These are phyloP conservation scores for Parasteatoda lunata DNA, from an alignment of 2,888 invertebrate genomes.

Conservation along the genomic window DNA sequence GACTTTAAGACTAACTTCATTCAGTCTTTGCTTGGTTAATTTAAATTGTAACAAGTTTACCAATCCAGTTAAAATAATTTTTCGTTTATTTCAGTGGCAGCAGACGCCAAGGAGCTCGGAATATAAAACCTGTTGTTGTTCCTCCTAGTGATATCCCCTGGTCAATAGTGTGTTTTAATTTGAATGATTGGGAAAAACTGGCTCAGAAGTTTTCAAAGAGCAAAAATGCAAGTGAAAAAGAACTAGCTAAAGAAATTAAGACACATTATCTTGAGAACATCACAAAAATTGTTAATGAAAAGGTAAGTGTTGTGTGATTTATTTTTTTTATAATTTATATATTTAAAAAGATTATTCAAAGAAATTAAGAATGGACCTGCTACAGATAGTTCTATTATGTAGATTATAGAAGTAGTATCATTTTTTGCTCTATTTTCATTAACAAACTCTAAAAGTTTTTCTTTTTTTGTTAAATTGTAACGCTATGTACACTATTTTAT, in stretches of 20 bases:
- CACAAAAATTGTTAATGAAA: conserved; percentile 40
- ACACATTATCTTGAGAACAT: conserved; percentile 29
- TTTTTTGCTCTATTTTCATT: no score
- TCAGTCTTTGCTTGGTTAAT: no score
- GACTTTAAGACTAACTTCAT: no score
- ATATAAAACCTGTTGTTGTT: neutral
- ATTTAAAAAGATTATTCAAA: neutral
- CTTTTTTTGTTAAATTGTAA: neutral
- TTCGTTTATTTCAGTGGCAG: conserved; percentile 5
- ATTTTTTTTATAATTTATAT: neutral
- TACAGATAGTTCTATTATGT: no score
- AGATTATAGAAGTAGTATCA: no score
- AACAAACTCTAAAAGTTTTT: no score
- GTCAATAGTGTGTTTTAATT: conserved; percentile 47
- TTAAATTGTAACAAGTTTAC: no score
- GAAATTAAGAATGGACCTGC: no score
- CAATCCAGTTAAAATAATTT: no score
- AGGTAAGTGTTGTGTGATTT: conserved; percentile 17
- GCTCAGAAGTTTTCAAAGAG: conserved; percentile 36
- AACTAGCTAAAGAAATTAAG: conserved; percentile 28
- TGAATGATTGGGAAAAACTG: conserved; percentile 54
- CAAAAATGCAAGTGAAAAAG: conserved; percentile 41
- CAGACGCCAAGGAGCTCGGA: conserved; percentile 13
- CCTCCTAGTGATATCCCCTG: conserved; percentile 19
- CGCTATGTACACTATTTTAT: neutral